Base-by-base conservation (phyloP, 2,113 vertebrate species). In the Microcebus griseorufus region DNA sequence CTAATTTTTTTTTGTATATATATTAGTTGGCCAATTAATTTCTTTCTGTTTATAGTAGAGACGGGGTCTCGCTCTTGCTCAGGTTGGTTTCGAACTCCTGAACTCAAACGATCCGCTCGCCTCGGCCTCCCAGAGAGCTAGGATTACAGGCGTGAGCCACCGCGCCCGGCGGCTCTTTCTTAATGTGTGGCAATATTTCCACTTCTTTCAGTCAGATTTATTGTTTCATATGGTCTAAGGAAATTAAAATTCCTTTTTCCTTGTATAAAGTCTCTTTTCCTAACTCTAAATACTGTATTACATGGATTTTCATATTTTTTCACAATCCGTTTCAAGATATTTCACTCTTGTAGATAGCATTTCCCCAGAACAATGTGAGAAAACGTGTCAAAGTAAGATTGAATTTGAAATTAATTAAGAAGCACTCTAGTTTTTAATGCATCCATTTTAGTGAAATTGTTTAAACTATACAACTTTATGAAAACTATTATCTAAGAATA, bases 401-500 rank as follows among this genome's bases (percentile, higher is more conserved):
- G 93, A 85, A 80, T 79, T 73, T 65, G 42, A 94, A 96, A 82
- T 88, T 78, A 69, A 42, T 53, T 84, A 87, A 64, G 79, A 89
- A 64, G 60, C 42, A 55, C 20, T 96, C 25, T 80, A 25, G 29
- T 88, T 89, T 92, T 75, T 90, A 95, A 94, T 58, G 45, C 0
- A 70, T 7, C 79, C n/a, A 70, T 85, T 87, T 96, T 80, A 76
- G 73, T 73, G 73, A 96, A 72, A 89, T 42, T 9, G 22, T 55
- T 90, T 76, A 94, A 90, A 79, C 67, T 76, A 37, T 42, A 88
- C 27, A 79, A 86, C 6, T 95, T 89, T 76, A 37, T 92, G 55
- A 96, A 97, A 65, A 95, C 27, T 14, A 76, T 84, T 84, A 81
- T 95, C 70, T 83, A 62, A 75, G 96, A 67, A 91, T 98, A 98